Evolutionary conservation across 2,888 invertebrate genomes (phyloP).

Genomic region (Drosophila formosana): DNA sequence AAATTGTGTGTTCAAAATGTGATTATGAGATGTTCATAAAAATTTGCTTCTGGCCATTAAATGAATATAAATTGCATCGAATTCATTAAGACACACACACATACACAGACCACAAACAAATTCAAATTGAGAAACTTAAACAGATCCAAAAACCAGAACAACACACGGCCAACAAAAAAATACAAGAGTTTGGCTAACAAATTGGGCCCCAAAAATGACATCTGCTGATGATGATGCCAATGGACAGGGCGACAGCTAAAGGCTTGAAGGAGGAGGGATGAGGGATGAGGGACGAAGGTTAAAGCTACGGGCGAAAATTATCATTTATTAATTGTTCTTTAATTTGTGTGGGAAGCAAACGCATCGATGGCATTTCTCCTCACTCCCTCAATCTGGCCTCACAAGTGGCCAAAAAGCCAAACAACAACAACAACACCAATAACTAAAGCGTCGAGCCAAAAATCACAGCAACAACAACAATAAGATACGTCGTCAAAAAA

Average conservation of each 20-base stretch:
- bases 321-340: constrained; percentile 77
- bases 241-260: constrained; percentile 31
- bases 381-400: background rate
- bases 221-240: constrained; percentile 43
- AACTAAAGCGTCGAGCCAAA: constrained; percentile 10
- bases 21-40: constrained; percentile 67
- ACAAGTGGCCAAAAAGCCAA: background rate
- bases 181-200: constrained; percentile 43
- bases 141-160: background rate
- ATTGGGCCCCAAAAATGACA: constrained; percentile 44
- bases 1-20: constrained; percentile 70
- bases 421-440: constrained; percentile 1
- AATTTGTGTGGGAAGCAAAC: constrained; percentile 78
- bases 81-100: constrained; percentile 46
- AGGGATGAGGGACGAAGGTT: background rate
- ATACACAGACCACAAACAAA: constrained; percentile 7
- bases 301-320: constrained; percentile 35
- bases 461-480: constrained; percentile 20
- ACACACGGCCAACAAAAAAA: background rate
- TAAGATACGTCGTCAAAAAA: background rate
- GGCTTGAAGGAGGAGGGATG: constrained; percentile 4
- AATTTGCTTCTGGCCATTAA: constrained; percentile 68
- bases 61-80: constrained; percentile 69
- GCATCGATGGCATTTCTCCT: constrained; percentile 29
- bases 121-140: background rate